Base-by-base conservation (phyloP, 2,888 invertebrate genomes). In the Drosophila demipolita region DNA sequence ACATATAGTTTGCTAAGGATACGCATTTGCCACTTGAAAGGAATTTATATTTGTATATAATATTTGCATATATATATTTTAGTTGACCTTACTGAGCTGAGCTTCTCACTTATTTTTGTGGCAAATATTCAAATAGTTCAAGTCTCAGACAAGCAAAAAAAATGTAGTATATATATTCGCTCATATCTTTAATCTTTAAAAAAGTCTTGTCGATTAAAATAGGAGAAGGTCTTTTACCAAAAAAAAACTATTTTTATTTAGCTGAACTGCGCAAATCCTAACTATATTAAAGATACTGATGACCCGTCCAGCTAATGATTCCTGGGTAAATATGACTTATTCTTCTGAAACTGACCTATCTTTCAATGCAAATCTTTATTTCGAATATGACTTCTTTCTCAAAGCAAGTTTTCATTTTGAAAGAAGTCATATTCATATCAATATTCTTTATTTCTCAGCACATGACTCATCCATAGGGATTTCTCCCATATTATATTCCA, bases 241-340 rank as follows among this genome's bases (percentile, higher is more conserved):
- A 3, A 36, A 36, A 3, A 36, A 35, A 15, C 6, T 6, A 15
- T 15, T 35, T 35, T 15, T 35, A 0, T 15, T 12, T 45, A 23
- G 20, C 12, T 7, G 11, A 5, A n/a, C 9, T n/a, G 2, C n/a
- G 2, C 0, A 5, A 45, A 45, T 45, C 20, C 20, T 38, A 17
- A 8, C 17, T 38, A 17, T 38, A 38, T 38, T 17, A 38, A 38
- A 38, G 17, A 38, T 38, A 8, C 36, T 7, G 36, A 17, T 17
- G 6, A 0, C 0, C 17, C 36, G 3, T 38, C 38, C 0, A 17
- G 8, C 3, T 38, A 17, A 0, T 38, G 38, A 17, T 15, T 7
- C 3, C 20, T 38, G 17, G 17, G 1, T 6, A 1, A 29, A 29
- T 5, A 1, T 29, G 29, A 29, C 5, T 29, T 29, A 0, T 29